Evolutionary conservation across 1,140 invertebrate species (phyloP).

Genomic region (Pteromalus puparum): DNA sequence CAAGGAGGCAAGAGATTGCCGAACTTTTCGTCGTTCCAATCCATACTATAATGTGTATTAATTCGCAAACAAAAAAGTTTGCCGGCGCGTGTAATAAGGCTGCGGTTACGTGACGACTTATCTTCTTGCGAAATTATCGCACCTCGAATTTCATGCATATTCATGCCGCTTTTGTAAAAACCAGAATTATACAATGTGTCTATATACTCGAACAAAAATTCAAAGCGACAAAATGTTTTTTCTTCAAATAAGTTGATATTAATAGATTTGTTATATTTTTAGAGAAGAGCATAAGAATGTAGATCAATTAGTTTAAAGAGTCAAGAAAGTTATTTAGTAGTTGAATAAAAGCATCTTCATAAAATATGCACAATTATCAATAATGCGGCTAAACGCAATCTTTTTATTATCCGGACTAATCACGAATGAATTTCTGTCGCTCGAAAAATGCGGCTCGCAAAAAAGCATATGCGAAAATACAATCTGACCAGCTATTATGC

Average conservation of each 20-base stretch:
- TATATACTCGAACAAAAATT: no score
- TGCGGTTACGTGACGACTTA: neutral
- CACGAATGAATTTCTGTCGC: neutral
- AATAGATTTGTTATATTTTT: neutral
- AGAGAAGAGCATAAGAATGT: neutral
- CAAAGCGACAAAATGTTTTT: neutral
- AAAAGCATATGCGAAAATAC: constrained; percentile 28
- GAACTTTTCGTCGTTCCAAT: neutral
- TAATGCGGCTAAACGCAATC: neutral
- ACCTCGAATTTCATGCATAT: neutral
- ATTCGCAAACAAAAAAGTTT: neutral
- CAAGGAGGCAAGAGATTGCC: neutral
- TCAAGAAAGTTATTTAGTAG: neutral
- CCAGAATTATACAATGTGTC: no score
- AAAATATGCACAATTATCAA: neutral
- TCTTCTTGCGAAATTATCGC: neutral
- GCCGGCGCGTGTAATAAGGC: neutral
- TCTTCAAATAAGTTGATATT: no score
- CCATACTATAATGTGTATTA: neutral
- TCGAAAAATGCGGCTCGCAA: neutral
- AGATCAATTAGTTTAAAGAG: neutral
- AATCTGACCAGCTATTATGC: neutral
- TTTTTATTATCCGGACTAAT: constrained; percentile 30
- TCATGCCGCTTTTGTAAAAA: neutral
- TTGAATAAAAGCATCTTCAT: neutral